Evolutionary conservation across 53 echinoderm and acorn worm genomes (phyloP).

Genomic region (Echinometra lucunter): DNA sequence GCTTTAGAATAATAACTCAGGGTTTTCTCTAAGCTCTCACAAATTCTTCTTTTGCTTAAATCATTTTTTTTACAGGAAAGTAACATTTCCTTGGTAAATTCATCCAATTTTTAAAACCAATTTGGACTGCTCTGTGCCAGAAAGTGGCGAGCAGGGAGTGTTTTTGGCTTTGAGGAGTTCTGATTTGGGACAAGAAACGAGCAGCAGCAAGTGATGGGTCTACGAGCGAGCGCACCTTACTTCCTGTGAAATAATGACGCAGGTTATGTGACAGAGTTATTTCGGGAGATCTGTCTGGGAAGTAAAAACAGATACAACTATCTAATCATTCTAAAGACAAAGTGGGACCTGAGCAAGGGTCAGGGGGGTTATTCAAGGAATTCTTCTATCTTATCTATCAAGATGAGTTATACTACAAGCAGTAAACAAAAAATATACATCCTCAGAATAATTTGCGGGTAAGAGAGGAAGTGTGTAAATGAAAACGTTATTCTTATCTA

Average conservation of each 20-base stretch:
- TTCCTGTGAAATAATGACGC: conserved; percentile 49
- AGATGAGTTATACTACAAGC: too few relatives aligned
- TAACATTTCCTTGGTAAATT: conserved; percentile 35
- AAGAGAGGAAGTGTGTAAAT: neutral
- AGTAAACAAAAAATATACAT: too few relatives aligned
- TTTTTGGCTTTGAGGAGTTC: conserved; percentile 14
- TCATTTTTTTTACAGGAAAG: conserved; percentile 30
- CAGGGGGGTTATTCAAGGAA: neutral
- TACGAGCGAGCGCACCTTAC: conserved; percentile 55
- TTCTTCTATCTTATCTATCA: neutral
- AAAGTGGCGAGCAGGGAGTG: conserved; percentile 7
- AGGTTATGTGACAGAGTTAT: conserved; percentile 26
- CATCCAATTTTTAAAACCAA: conserved; percentile 11
- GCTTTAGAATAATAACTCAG: neutral
- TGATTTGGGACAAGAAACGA: conserved; percentile 9
- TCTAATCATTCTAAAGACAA: conserved; percentile 5
- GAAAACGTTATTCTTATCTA: neutral
- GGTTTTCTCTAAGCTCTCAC: neutral
- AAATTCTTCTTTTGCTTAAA: neutral
- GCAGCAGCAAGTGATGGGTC: conserved; percentile 9
- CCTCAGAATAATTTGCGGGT: neutral
- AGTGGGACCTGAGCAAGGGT: neutral
- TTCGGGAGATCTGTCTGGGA: conserved; percentile 38
- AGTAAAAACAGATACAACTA: neutral
- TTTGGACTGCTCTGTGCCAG: conserved; percentile 22